Base-by-base conservation (phyloP, 2,113 vertebrate species). In the Eupsittula cactorum region DNA sequence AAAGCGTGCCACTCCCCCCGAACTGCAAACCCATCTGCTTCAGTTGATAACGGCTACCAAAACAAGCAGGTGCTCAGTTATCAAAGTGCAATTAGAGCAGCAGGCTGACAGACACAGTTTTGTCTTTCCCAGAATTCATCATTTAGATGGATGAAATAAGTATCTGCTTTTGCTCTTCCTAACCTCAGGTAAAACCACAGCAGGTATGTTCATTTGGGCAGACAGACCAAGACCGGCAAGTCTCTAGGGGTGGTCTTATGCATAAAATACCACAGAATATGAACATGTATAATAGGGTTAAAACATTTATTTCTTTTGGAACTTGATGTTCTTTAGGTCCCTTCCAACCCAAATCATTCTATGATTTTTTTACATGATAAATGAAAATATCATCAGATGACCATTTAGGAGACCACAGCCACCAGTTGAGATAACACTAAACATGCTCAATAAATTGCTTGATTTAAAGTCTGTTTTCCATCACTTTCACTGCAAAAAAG, bases 1-100 rank as follows among this genome's bases (percentile, higher is more conserved):
- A 65, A 63, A 69, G 71, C 4, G 18, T n/a, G 52, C 74, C 71
- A 21, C 62, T 95, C 94, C 96, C 91, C 49, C 24, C 35, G 2
- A 74, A 68, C 59, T 19, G 87, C 82, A 96, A 71, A 81, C 83
- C 96, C 95, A 94, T 68, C 95, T 98, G 97, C 18, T 86, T 11
- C 90, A 90, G 85, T 78, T 67, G 69, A 52, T 77, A 77, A 91
- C 6, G 9, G 57, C 21, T 24, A 64, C 16, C 25, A n/a, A n/a
- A 25, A 69, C 94, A 80, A 46, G 73, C 93, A 94, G 95, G 88
- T 86, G 84, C 73, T 67, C 91, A 67, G 83, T 94, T 93, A 92
- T 71, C n/a, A 76, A 91, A 93, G 86, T 39, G 60, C 84, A 76
- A 52, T 65, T 85, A 78, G 27, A 86, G 71, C 92, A 86, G 84